These are phyloP conservation scores for Thamnaconus septentrionalis DNA, from an alignment of 2,113 vertebrate genomes.

Conservation along the genomic window DNA sequence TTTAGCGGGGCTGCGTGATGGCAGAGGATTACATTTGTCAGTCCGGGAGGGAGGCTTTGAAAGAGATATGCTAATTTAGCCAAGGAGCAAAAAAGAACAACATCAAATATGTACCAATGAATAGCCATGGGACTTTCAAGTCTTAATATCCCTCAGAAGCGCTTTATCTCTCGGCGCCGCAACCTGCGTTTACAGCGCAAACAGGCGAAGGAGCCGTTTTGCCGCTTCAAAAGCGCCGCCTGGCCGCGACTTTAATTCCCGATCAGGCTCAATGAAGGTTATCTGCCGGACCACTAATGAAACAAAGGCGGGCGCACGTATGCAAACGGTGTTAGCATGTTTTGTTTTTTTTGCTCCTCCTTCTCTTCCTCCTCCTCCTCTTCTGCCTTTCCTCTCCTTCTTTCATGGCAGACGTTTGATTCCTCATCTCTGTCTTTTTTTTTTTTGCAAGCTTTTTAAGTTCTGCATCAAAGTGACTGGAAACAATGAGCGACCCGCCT, in stretches of 20 bases:
- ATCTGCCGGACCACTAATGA: constrained; percentile 87
- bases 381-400: constrained; percentile 50
- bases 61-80: constrained; percentile 97
- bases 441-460: constrained; percentile 79
- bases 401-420: constrained; percentile 83
- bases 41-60: constrained; percentile 83
- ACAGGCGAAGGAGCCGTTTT: constrained; percentile 86
- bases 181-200: constrained; percentile 88
- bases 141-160: constrained; percentile 94
- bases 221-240: constrained; percentile 85
- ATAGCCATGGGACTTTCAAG: constrained; percentile 96
- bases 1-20: constrained; percentile 86
- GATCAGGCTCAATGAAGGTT: constrained; percentile 97
- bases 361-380: constrained; percentile 31
- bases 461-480: constrained; percentile 83
- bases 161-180: constrained; percentile 92
- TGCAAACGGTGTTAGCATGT: constrained; percentile 63
- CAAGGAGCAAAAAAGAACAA: constrained; percentile 88
- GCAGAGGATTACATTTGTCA: constrained; percentile 87
- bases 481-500: constrained; percentile 72
- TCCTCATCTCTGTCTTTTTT: constrained; percentile 67
- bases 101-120: constrained; percentile 97
- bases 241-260: constrained; percentile 86
- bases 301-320: constrained; percentile 81
- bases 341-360: constrained; percentile 23